Evolutionary conservation across 2,888 invertebrate species (phyloP), one percentile per base, ranked within the genome.

Genomic region (Rapana venosa): DNA sequence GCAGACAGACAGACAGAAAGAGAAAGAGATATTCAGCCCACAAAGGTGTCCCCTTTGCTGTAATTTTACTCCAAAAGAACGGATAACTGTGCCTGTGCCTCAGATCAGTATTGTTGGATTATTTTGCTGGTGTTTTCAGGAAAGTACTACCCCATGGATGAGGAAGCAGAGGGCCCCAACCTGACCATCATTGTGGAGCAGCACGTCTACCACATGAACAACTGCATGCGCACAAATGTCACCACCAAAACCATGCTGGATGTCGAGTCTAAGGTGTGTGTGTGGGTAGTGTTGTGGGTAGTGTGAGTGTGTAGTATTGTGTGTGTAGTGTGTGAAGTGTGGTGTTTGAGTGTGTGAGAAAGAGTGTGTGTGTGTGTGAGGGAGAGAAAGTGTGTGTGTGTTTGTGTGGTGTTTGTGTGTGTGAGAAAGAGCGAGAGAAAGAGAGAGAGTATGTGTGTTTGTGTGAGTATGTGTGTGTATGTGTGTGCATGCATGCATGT

Each of bases 171-270:
- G 58, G 96, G 95, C 0, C 96, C 96, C 17, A 95, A 94, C 90
- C 94, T 96, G 17, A 93, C 94, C 30, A 87, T 90, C 30, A 93
- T 96, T 77, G 94, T 96, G 22, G 92, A 92, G 32, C 92, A 95
- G 56, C 95, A 95, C 90, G 91, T 95, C 11, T 90, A 92, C 17
- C 94, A 93, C 88, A 95, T 96, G 94, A 94, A 93, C 22, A 90
- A 92, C 66, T 92, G 93, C 35, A 93, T 96, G 94, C 93, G 93
- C 89, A 93, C 94, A 30, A 92, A 93, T 89, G 94, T 95, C 90
- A 95, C 95, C 36, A 95, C 95, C 56, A 94, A 94, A 91, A 95
- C 95, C 36, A 94, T 96, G 94, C 93, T 96, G 83, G 96, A 96
- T 94, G 95, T 96, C 1, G 95, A 96, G 90, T 95, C 95, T 26